These are phyloP conservation scores for Rhea americana DNA, from an alignment of 2,113 vertebrate genomes.

Conservation along the genomic window DNA sequence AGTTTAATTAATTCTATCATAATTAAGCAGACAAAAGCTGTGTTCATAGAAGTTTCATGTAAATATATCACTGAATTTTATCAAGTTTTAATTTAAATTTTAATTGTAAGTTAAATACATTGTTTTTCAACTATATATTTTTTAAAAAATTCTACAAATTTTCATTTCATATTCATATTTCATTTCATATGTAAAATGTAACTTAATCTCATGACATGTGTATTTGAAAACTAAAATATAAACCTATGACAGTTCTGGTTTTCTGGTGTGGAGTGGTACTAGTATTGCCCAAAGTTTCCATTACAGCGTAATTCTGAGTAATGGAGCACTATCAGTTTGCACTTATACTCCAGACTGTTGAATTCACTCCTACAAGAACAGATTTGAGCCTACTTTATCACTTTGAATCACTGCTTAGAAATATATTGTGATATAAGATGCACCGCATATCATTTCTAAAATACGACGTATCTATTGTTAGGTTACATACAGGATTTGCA, in stretches of 20 bases:
- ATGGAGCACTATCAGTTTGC: not conserved
- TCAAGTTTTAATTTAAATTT: not conserved
- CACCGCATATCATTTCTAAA: not conserved
- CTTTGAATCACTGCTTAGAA: not conserved
- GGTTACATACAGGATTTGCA: not conserved
- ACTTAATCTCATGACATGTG: not conserved
- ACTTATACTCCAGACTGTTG: not conserved
- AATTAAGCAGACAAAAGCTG: not conserved
- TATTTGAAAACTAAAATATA: not conserved
- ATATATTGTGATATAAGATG: not conserved
- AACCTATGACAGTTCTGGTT: not conserved
- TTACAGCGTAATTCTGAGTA: not conserved
- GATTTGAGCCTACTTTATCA: not conserved
- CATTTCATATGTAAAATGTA: too few species aligned
- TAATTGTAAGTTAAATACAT: not conserved
- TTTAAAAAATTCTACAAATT: too few species aligned
- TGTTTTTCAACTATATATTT: not conserved
- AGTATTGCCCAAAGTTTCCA: not conserved
- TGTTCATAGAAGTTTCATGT: not conserved
- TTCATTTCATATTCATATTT: too few species aligned
- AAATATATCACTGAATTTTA: not conserved
- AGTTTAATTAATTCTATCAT: fast-evolving
- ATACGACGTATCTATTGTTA: fast-evolving
- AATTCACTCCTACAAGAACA: not conserved
- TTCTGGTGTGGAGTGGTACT: not conserved